Percentiles rank a stretch among this genome's conserved stretches.
These are phyloP conservation scores for Antigone vipio DNA, from an alignment of 2,113 vertebrate genomes.

Conservation along the genomic window DNA sequence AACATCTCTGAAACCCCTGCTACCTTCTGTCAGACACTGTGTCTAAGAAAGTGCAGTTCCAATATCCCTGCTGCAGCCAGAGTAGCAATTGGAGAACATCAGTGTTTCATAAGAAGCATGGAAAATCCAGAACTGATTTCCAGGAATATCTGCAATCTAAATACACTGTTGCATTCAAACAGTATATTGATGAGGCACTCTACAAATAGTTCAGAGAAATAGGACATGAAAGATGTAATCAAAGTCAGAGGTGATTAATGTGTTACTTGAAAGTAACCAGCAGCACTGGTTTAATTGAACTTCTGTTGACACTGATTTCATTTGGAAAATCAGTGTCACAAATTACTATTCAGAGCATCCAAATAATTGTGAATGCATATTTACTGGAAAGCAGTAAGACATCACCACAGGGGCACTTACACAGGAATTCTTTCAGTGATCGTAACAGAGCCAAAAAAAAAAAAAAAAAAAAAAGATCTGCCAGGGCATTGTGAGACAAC, in stretches of 20 bases:
- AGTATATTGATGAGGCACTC: background rate
- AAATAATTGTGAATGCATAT: background rate
- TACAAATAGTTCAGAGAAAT: background rate
- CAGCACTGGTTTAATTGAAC: background rate
- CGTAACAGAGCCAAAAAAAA: background rate
- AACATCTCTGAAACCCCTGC: background rate
- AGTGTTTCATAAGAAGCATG: background rate
- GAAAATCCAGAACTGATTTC: background rate
- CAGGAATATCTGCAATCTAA: background rate
- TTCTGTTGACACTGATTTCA: background rate
- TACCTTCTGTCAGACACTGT: background rate
- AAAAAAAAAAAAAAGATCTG: background rate
- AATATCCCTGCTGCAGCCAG: background rate
- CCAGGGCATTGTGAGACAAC: background rate
- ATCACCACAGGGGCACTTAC: background rate
- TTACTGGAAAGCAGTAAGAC: background rate
- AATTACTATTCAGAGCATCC: background rate
- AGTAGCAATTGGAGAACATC: background rate
- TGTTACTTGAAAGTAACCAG: background rate
- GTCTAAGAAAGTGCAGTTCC: background rate
- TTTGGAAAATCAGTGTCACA: background rate
- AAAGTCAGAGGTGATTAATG: background rate
- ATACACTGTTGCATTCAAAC: background rate
- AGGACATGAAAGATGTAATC: background rate
- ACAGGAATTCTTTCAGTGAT: too few species aligned